Percentiles rank a stretch among this genome's conserved stretches.
Conservation (phyloP, 2,113 vertebrate species). For the Chlamydotis undulata region DNA sequence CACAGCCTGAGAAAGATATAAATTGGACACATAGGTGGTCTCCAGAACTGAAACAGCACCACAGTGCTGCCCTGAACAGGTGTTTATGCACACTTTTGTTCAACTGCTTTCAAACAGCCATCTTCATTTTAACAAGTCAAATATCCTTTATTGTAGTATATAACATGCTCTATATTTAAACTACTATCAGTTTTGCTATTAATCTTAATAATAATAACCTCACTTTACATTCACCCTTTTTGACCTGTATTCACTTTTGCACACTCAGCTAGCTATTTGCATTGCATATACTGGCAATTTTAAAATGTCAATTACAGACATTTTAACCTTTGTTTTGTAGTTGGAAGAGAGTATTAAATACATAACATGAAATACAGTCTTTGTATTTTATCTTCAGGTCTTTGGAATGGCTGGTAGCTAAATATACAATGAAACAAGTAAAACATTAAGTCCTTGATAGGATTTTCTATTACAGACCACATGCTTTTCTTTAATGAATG, state of each 20-base stretch:
- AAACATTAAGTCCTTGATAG: not conserved
- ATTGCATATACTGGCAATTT: conserved; percentile 68
- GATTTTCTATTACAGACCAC: not conserved
- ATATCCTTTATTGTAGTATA: not conserved
- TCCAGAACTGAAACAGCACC: not conserved
- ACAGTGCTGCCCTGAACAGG: not conserved
- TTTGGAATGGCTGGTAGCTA: not conserved
- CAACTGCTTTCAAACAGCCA: not conserved
- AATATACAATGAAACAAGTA: not conserved
- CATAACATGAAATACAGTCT: not conserved
- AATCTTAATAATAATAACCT: not conserved
- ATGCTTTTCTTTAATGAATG: not conserved
- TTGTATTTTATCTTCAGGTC: not conserved
- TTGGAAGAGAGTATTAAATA: conserved; percentile 70
- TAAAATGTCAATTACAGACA: conserved; percentile 73
- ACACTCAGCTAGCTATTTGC: conserved; percentile 65
- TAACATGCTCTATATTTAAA: not conserved
- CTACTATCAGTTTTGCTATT: not conserved
- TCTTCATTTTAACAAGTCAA: not conserved
- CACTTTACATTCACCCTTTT: conserved; percentile 58
- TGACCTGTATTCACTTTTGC: conserved; percentile 78
- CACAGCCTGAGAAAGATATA: not conserved
- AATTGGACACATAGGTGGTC: fast-evolving
- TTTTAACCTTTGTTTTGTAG: conserved; percentile 62
- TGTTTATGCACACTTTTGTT: not conserved